Conservation (phyloP, 2,113 vertebrate species). For the Fukomys damarensis region DNA sequence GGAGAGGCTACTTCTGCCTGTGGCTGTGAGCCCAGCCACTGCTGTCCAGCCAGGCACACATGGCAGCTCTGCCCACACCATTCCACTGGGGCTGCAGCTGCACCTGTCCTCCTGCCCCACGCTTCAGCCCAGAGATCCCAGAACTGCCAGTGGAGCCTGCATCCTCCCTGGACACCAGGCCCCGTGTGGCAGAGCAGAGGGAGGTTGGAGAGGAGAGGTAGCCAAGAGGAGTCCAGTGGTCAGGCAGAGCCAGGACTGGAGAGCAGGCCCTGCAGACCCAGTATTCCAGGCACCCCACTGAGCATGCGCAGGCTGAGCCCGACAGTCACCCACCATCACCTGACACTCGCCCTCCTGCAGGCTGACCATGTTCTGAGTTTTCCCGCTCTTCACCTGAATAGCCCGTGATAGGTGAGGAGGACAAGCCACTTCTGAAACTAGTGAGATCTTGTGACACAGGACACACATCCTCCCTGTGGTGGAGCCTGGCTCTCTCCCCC, state of each 20-base stretch:
- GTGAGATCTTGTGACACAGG: no score
- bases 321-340: rapidly evolving
- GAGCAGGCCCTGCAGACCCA: neutral
- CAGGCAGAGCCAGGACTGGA: neutral
- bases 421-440: neutral
- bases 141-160: rapidly evolving
- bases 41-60: rapidly evolving
- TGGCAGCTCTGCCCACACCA: rapidly evolving
- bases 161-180: neutral
- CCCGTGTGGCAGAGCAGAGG: neutral
- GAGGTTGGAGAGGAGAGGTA: neutral
- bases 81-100: neutral
- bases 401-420: neutral
- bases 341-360: neutral
- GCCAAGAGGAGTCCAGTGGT: rapidly evolving
- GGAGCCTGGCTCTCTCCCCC: neutral
- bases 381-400: neutral
- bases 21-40: rapidly evolving
- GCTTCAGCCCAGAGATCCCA: neutral
- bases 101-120: no score
- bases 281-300: rapidly evolving
- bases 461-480: rapidly evolving
- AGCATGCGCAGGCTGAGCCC: rapidly evolving
- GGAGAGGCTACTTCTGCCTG: neutral
- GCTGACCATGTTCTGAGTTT: rapidly evolving